Evolutionary conservation across 2,797 vertebrate species (phyloP), one percentile per base, ranked within the genome.

Genomic region (Clarias platycephalus): DNA sequence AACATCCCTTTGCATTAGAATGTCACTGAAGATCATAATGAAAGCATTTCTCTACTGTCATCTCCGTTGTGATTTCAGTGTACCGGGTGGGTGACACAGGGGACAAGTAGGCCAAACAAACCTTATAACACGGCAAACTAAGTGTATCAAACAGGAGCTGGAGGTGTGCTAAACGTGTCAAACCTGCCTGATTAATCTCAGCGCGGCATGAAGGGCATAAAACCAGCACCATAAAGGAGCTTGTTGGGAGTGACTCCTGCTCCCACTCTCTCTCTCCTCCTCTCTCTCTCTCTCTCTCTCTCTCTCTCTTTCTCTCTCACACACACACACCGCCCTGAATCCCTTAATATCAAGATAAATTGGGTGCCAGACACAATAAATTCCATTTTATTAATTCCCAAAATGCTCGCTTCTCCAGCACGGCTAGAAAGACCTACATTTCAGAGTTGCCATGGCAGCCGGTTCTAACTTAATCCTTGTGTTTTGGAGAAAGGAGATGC

Each of bases 351-450:
- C 91, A 90, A 82, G 88, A 93, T 94, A 94, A 94, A 95, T 93
- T 89, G 91, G 93, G 91, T 91, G 94, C 93, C 93, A 93, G 92
- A 94, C 93, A 93, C 92, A 93, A 94, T 94, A 93, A 95, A 95
- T 93, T 92, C 91, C 85, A 86, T 91, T 95, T 94, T 93, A 94
- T 94, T 93, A 93, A 95, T 94, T 95, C 91, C 92, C 91, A 89
- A 90, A 90, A 91, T 76, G 86, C 91, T 83, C 70, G 86, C 91
- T 91, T 93, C 91, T 85, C 83, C 83, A 89, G 92, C 90, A 93
- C 89, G 91, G 92, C 87, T 77, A 60, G 81, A 87, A 63, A 93
- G 93, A 94, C 93, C 93, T 94, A 93, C 93, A 94, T 95, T 94
- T 92, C 93, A 87, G 93, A 89, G 94, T 95, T 95, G 89, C 92